Percentiles rank a stretch among this genome's conserved stretches.
These are phyloP conservation scores for Petrophora chlorosata DNA, from an alignment of 2,888 invertebrate genomes.

Conservation along the genomic window DNA sequence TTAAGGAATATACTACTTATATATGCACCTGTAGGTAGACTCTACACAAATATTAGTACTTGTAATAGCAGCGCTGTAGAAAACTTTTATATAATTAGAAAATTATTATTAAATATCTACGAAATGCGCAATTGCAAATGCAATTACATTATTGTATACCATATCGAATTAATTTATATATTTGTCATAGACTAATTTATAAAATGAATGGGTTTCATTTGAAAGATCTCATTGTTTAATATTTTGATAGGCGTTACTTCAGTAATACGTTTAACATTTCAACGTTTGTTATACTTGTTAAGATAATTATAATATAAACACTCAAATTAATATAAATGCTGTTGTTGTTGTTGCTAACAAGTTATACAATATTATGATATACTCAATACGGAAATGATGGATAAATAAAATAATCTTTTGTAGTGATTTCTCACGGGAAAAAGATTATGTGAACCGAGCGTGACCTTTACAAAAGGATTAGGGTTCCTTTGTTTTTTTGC, in stretches of 20 bases:
- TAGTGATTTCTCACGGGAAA: slow-evolving; percentile 51
- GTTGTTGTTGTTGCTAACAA: slow-evolving; percentile 83
- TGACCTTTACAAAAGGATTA: slow-evolving; percentile 32
- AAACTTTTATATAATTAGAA: slow-evolving; percentile 37
- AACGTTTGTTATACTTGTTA: slow-evolving; percentile 64
- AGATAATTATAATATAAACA: slow-evolving; percentile 61
- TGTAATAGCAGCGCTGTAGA: slow-evolving; percentile 30
- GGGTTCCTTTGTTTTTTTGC: slow-evolving; percentile 44
- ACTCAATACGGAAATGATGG: slow-evolving; percentile 62
- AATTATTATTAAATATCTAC: slow-evolving; percentile 51
- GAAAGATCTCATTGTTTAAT: slow-evolving; percentile 16
- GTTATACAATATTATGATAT: slow-evolving; percentile 71
- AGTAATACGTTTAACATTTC: slow-evolving; percentile 38
- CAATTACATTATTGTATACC: slow-evolving; percentile 31
- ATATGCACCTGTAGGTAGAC: slow-evolving; percentile 66
- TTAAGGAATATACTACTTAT: slow-evolving; percentile 45
- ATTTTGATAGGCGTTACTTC: slow-evolving; percentile 11
- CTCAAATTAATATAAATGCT: slow-evolving; percentile 76
- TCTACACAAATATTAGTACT: slow-evolving; percentile 30
- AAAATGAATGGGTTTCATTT: slow-evolving; percentile 10
- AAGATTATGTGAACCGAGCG: slow-evolving; percentile 35
- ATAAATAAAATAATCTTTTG: slow-evolving; percentile 55
- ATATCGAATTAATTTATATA: slow-evolving; percentile 32
- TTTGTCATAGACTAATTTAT: slow-evolving; percentile 25
- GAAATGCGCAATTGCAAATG: slow-evolving; percentile 58